phyloP scores from a whole-genome alignment of 2,797 vertebrate genomes.

The Eospalax fontanierii region DNA sequence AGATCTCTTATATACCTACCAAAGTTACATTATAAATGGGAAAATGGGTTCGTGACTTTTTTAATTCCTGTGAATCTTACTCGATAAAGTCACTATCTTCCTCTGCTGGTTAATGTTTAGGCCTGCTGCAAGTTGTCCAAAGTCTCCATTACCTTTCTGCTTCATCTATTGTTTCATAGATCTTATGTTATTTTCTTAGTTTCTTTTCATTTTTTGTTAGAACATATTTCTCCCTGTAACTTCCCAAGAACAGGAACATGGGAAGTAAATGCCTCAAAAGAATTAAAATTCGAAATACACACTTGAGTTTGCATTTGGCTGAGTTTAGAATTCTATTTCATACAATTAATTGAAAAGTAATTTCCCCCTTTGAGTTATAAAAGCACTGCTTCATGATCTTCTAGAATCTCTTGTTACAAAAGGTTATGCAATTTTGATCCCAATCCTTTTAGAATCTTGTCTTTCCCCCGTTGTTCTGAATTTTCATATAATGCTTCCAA shows the following conservation, averaged over 20 bases:
- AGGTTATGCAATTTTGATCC: slow-evolving; percentile 36
- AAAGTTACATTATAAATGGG: background rate
- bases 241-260: slow-evolving; percentile 17
- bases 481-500: slow-evolving; percentile 23
- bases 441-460: slow-evolving; percentile 16
- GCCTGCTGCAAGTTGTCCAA: background rate
- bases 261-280: slow-evolving; percentile 5
- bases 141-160: background rate
- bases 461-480: slow-evolving; percentile 48
- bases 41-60: background rate
- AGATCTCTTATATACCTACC: background rate
- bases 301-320: slow-evolving; percentile 38
- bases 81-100: background rate
- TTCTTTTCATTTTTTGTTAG: background rate
- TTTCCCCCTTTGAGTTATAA: slow-evolving; percentile 13
- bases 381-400: slow-evolving; percentile 16
- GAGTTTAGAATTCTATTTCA: slow-evolving; percentile 25
- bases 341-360: slow-evolving; percentile 9
- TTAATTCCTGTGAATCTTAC: background rate
- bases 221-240: background rate
- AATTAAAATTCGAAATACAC: background rate
- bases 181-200: background rate
- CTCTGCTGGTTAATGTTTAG: slow-evolving; percentile 20
- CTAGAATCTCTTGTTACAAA: slow-evolving; percentile 29
- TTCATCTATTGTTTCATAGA: background rate